Conservation (phyloP, 2,797 vertebrate genomes). For the Ctenopoma kingsleyae region DNA sequence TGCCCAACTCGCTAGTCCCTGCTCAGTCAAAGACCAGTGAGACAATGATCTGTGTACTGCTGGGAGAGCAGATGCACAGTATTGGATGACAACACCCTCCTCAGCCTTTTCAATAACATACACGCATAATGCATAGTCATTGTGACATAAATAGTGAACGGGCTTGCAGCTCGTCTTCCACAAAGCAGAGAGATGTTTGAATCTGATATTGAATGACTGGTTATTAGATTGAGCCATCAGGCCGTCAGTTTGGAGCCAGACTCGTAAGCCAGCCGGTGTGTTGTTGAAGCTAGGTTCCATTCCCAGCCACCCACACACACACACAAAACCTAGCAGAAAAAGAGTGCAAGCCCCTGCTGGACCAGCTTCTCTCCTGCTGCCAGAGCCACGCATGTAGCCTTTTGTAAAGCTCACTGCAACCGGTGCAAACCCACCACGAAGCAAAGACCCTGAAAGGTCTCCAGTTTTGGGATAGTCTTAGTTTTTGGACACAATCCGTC, state of each 20-base stretch:
- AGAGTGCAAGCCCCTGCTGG: conserved; percentile 38
- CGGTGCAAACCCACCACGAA: conserved; percentile 19
- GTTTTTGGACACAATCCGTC: conserved; percentile 32
- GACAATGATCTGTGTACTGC: conserved; percentile 63
- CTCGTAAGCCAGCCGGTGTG: conserved; percentile 58
- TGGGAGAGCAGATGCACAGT: conserved; percentile 64
- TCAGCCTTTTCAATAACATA: conserved; percentile 55
- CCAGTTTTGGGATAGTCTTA: conserved; percentile 28
- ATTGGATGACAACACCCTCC: conserved; percentile 66
- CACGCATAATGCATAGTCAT: conserved; percentile 62
- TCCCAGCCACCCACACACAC: conserved; percentile 33
- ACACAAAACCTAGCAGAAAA: conserved; percentile 1
- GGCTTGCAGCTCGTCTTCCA: conserved; percentile 66
- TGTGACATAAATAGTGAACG: conserved; percentile 68
- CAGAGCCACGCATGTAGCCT: conserved; percentile 32
- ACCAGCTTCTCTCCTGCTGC: conserved; percentile 36
- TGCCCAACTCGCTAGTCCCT: conserved; percentile 8
- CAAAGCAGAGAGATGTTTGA: conserved; percentile 56
- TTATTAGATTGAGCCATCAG: conserved; percentile 73
- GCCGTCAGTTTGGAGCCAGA: conserved; percentile 72
- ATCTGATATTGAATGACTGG: conserved; percentile 69
- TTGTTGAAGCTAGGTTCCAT: conserved; percentile 47
- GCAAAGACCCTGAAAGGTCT: conserved; percentile 28
- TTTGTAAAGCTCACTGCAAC: conserved; percentile 27
- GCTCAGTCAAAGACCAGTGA: conserved; percentile 35